Conservation (phyloP, 2,113 vertebrate genomes). For the Promerops cafer region DNA sequence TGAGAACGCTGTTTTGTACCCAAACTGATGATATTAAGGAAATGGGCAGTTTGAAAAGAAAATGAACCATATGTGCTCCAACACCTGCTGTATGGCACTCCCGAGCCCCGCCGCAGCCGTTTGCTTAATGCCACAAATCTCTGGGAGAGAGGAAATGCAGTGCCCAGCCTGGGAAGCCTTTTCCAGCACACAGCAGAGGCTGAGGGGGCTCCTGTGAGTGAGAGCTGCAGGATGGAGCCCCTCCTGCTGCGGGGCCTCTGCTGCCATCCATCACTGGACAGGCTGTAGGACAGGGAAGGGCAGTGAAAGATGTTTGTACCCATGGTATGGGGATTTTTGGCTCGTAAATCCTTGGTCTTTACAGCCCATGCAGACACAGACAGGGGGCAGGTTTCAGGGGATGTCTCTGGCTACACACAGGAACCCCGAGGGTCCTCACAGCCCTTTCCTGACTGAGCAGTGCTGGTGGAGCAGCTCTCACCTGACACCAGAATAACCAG, state of each 20-base stretch:
- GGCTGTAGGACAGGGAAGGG: neutral
- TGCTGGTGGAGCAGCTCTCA: constrained; percentile 43
- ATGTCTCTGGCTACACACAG: neutral
- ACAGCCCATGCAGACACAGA: accelerated
- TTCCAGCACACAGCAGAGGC: neutral
- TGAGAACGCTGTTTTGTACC: neutral
- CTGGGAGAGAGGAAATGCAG: neutral
- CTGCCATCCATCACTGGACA: neutral
- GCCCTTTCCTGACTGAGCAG: neutral
- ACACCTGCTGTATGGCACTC: constrained; percentile 29
- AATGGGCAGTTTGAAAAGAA: constrained; percentile 47
- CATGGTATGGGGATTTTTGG: accelerated
- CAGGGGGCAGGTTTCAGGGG: neutral
- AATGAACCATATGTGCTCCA: constrained; percentile 44
- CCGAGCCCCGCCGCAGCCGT: neutral
- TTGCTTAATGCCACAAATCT: neutral
- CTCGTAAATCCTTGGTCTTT: neutral
- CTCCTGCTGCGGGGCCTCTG: accelerated
- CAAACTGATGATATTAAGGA: constrained; percentile 32
- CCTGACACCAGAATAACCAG: constrained; percentile 88
- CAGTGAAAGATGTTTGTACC: neutral
- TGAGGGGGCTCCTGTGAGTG: neutral
- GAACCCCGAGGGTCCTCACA: neutral
- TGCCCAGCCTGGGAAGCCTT: neutral
- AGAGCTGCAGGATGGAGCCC: accelerated